Conservation (phyloP, 2,113 vertebrate species). For the Glareola pratincola region DNA sequence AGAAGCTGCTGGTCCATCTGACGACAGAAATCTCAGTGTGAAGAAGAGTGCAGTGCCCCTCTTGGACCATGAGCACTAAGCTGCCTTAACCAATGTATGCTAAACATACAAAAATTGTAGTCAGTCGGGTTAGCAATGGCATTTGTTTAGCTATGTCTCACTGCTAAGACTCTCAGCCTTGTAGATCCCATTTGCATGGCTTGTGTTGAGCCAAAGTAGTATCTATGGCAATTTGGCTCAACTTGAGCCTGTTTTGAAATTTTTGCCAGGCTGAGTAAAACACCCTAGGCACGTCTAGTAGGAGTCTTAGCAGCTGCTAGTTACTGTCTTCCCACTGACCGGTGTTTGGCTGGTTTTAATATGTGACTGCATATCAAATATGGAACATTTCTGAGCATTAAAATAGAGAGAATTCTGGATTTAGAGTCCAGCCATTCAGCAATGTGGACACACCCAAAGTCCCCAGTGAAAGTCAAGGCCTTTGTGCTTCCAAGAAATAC, state of each 20-base stretch:
- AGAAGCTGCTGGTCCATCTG: background rate
- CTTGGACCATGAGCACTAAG: background rate
- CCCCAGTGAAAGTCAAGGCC: background rate
- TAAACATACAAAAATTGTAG: rapidly evolving
- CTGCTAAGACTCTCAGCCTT: background rate
- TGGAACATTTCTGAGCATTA: background rate
- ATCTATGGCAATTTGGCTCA: background rate
- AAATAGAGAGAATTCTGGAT: background rate
- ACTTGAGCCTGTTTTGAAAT: background rate
- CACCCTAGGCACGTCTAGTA: background rate
- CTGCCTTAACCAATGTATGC: background rate
- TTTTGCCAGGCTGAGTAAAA: background rate
- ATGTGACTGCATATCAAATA: background rate
- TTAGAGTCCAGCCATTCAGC: background rate
- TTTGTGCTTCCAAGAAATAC: background rate
- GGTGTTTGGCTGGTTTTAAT: background rate
- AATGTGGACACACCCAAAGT: background rate
- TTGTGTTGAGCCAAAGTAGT: background rate
- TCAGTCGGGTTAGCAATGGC: background rate
- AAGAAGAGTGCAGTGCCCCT: background rate
- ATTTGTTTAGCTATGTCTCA: background rate
- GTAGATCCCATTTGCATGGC: background rate
- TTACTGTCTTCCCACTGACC: background rate
- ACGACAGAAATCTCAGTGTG: background rate
- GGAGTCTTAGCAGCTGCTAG: background rate